Percentiles rank a stretch among this genome's conserved stretches.
phyloP scores from a whole-genome alignment of 64 coral and sea anemone species.

The Catalaphyllia jardinei region DNA sequence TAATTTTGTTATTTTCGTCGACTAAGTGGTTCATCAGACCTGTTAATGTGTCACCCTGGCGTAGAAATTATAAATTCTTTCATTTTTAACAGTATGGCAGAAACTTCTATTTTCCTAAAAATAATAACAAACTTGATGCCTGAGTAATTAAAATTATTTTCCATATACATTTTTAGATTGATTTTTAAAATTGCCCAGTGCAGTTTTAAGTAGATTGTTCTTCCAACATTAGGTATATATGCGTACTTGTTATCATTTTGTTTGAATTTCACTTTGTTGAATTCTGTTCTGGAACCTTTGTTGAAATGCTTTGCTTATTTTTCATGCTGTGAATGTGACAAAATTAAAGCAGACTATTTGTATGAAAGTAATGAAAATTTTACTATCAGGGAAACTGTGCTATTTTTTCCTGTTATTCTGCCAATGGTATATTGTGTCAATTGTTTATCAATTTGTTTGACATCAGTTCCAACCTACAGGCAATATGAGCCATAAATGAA shows the following conservation, averaged over 20 bases:
- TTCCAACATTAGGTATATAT: background rate
- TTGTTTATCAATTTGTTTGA: background rate
- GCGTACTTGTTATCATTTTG: background rate
- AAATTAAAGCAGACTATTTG: background rate
- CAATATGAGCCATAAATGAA: background rate
- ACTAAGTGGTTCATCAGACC: background rate
- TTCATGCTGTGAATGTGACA: background rate
- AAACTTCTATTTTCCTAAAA: background rate
- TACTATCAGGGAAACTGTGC: background rate
- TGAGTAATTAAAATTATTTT: background rate
- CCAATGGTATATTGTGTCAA: background rate
- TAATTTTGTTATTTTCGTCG: background rate
- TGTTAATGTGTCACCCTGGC: background rate
- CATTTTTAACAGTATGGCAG: background rate
- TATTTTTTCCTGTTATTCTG: background rate
- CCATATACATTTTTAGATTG: background rate
- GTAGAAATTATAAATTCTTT: background rate
- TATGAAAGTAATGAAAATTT: background rate
- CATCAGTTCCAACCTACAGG: background rate
- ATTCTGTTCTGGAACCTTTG: background rate
- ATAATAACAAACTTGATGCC: background rate
- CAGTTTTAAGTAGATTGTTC: background rate
- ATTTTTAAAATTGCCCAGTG: background rate
- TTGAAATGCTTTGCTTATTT: background rate
- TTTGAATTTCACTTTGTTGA: background rate